phyloP scores from a whole-genome alignment of 2,888 invertebrate species.

The Drosophila tripunctata region DNA sequence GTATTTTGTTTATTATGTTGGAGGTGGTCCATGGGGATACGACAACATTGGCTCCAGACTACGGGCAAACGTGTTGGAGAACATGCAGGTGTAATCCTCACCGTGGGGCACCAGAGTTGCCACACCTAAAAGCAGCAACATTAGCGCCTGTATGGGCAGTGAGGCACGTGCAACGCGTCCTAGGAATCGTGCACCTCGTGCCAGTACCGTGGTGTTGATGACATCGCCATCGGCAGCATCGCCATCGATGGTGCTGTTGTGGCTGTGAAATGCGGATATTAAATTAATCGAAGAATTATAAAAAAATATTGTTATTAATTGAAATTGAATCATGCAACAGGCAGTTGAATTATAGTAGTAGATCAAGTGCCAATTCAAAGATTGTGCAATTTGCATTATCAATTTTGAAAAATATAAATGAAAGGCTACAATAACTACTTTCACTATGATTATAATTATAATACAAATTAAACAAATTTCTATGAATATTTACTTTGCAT shows the following conservation, averaged over 20 bases:
- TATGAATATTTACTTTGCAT: constrained; percentile 87
- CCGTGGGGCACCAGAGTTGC: constrained; percentile 95
- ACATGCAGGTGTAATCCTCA: constrained; percentile 93
- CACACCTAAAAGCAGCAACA: constrained; percentile 95
- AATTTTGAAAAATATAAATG: constrained; percentile 15
- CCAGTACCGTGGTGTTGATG: constrained; percentile 88
- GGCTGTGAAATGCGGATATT: constrained; percentile 12
- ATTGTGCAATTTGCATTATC: constrained; percentile 36
- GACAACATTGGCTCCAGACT: constrained; percentile 94
- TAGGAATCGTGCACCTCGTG: constrained; percentile 92
- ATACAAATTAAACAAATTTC: constrained; percentile 70
- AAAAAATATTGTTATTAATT: too few relatives aligned
- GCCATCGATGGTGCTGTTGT: constrained; percentile 61
- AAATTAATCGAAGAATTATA: constrained; percentile 23
- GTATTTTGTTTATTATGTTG: constrained; percentile 86
- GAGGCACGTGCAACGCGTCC: constrained; percentile 95
- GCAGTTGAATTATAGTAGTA: constrained; percentile 6
- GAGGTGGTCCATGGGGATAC: constrained; percentile 97
- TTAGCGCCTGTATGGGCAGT: constrained; percentile 96
- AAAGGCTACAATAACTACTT: constrained; percentile 40
- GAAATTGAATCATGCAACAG: constrained; percentile 43
- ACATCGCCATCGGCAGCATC: constrained; percentile 85
- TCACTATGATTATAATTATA: constrained; percentile 23
- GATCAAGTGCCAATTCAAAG: constrained; percentile 30
- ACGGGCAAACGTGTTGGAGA: constrained; percentile 92